Base-by-base conservation (phyloP, 2,888 invertebrate species). In the Chrysolina oricalcia region DNA sequence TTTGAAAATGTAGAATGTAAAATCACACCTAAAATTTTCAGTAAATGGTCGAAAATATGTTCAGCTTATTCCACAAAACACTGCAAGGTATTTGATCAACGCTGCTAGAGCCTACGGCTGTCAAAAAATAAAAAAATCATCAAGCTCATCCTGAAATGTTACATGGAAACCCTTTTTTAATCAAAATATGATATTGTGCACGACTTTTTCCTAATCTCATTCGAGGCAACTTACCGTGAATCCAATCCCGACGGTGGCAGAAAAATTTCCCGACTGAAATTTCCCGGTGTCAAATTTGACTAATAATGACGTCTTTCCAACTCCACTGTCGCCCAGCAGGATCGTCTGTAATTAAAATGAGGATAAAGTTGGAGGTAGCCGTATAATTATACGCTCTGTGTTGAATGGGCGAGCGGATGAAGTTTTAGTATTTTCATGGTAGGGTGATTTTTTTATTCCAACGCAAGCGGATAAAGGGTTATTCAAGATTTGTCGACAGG, bases 241-340 rank as follows among this genome's bases (percentile, higher is more conserved):
- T 50, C 97, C 97, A 83, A 98, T 97, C 70, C 97, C 97, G 70
- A 98, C 97, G 0, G 97, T 98, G 9, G 97, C 97, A 0, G 97
- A 96, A 89, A 97, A 98, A 83, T 95, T 97, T 8, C 97, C 96
- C 0, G 94, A 92, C 86, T 96, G 96, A 88, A 97, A 97, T 89
- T 94, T 96, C 69, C 96, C 96, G 15, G 97, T 97, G 89, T 97
- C 97, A 88, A 97, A 98, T 90, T 97, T 96, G 41, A 97, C 97
- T 78, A 98, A 90, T 70, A 98, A 91, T 2, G 97, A 97, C 0
- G 97, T 97, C 90, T 97, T 97, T 8, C 97, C 97, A 17, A 97
- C 97, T 8, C 97, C 97, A 79, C 96, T 97, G 90, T 97, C 97
- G 0, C 97, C 97, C 43, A 97, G 91, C n/a, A 97, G 91, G 83